Evolutionary conservation across 2,888 invertebrate genomes (phyloP).

Genomic region (Adelognathus sp.): DNA sequence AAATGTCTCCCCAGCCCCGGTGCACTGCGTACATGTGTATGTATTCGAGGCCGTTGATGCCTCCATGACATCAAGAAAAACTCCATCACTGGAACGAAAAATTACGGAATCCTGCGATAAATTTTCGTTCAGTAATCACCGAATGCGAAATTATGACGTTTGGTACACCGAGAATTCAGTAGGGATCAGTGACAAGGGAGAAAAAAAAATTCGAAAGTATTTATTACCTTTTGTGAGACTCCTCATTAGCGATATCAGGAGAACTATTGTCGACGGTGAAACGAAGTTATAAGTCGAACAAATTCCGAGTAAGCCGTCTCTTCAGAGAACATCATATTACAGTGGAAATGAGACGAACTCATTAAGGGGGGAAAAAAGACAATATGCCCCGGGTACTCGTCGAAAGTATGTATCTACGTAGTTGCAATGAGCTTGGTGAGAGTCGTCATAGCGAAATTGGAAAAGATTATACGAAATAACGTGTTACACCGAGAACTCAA

Average conservation of each 20-base stretch:
- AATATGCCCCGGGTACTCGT: neutral
- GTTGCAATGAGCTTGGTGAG: neutral
- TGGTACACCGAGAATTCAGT: conserved; percentile 9
- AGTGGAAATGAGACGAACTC: too few relatives aligned
- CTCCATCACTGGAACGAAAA: conserved; percentile 1
- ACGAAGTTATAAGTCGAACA: neutral
- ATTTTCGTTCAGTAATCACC: too few relatives aligned
- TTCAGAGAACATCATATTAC: neutral
- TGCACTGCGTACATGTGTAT: conserved; percentile 1
- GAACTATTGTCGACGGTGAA: neutral
- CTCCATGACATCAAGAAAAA: conserved; percentile 13
- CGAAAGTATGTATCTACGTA: neutral
- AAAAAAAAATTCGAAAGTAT: neutral
- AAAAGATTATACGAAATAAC: conserved; percentile 9
- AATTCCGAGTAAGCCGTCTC: neutral
- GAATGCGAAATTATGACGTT: too few relatives aligned
- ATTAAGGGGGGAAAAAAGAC: too few relatives aligned
- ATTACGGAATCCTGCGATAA: too few relatives aligned
- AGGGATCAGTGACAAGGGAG: neutral
- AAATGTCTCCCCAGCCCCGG: neutral
- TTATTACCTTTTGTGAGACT: neutral
- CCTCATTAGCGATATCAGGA: neutral
- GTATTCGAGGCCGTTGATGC: neutral
- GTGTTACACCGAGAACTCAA: neutral
- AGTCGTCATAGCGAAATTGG: neutral